These are phyloP conservation scores for Rhabdomys dilectus DNA, from an alignment of 2,113 vertebrate genomes.

Conservation along the genomic window DNA sequence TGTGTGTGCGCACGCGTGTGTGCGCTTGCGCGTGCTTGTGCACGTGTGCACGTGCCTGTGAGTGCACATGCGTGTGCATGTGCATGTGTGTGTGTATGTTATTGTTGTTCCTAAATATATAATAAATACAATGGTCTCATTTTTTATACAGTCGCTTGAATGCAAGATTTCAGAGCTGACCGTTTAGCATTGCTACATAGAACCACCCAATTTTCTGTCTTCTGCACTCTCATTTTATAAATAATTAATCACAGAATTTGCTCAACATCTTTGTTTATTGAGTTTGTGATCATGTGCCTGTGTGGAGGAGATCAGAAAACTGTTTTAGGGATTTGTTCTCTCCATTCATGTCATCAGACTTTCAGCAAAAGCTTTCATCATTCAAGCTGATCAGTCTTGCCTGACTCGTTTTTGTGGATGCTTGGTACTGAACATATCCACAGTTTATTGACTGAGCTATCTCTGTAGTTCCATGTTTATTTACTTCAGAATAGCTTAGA, in stretches of 20 bases:
- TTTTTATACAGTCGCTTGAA: neutral
- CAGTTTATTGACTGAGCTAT: neutral
- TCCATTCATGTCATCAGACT: neutral
- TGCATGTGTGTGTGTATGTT: neutral
- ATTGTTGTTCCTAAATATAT: neutral
- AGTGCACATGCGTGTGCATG: neutral
- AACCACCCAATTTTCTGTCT: neutral
- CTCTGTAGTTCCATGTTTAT: neutral
- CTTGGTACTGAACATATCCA: neutral
- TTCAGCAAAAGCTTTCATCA: neutral
- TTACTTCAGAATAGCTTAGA: conserved; percentile 9
- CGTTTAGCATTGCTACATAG: neutral
- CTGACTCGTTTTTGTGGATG: neutral
- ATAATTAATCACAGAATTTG: neutral
- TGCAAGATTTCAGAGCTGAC: neutral
- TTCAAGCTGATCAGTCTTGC: neutral
- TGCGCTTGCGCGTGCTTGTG: too few species aligned
- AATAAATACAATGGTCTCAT: neutral
- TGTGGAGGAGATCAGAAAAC: too few species aligned
- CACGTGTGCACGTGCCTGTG: too few species aligned
- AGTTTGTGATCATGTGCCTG: neutral
- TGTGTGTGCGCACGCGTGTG: too few species aligned
- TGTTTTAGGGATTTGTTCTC: neutral
- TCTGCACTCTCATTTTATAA: neutral
- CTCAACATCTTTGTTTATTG: neutral